phyloP scores from a whole-genome alignment of 2,797 vertebrate genomes.

The Brachyalestes nurse region DNA sequence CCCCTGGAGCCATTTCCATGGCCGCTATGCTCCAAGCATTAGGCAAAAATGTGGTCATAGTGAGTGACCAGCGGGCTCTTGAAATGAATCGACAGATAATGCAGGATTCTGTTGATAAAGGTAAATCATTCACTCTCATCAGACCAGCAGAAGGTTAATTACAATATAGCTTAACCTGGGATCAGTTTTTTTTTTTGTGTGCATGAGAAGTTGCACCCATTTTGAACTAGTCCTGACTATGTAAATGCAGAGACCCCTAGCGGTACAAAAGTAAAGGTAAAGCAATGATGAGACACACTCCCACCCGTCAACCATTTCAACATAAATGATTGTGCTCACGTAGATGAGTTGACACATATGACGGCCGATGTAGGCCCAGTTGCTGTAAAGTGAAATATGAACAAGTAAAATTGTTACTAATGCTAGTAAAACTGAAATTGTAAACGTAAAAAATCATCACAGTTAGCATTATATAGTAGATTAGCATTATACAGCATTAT shows the following conservation, averaged over 20 bases:
- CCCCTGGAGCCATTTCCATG: slow-evolving; percentile 66
- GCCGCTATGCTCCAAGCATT: slow-evolving; percentile 64
- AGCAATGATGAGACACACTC: background rate
- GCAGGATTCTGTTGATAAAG: slow-evolving; percentile 61
- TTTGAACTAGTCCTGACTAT: background rate
- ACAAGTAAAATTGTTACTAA: too few relatives aligned
- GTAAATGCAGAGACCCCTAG: background rate
- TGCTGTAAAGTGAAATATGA: too few relatives aligned
- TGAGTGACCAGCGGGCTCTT: slow-evolving; percentile 61
- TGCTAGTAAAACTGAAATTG: too few relatives aligned
- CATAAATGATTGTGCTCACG: too few relatives aligned
- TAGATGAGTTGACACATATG: too few relatives aligned
- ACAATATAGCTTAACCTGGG: background rate
- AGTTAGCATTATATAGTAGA: too few relatives aligned
- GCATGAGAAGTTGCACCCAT: background rate
- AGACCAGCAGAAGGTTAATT: background rate
- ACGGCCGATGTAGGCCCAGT: too few relatives aligned
- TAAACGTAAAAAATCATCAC: too few relatives aligned
- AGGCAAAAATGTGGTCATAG: slow-evolving; percentile 58
- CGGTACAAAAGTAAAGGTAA: background rate
- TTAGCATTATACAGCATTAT: too few relatives aligned
- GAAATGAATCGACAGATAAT: slow-evolving; percentile 61
- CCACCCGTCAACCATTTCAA: too few relatives aligned
- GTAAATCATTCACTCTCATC: slow-evolving; percentile 18
- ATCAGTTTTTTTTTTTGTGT: background rate